Conservation (phyloP, 37 sponge, comb jelly and placozoan genomes). For the Lycopodina hypogea region DNA sequence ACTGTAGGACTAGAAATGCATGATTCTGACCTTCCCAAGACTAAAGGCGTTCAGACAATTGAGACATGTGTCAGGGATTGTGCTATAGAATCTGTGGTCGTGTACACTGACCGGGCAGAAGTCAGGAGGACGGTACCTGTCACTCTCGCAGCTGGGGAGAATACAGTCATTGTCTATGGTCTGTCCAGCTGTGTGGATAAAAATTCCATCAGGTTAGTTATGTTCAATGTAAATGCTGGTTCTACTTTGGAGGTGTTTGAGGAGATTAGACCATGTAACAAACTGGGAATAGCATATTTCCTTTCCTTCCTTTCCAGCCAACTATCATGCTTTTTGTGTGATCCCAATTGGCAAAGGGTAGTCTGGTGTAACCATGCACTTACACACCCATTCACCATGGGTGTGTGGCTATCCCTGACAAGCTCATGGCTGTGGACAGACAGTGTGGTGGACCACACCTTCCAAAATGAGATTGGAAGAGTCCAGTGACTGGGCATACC, state of each 20-base stretch:
- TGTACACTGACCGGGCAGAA: conserved; percentile 57
- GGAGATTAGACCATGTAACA: background rate
- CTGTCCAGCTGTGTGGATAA: conserved; percentile 35
- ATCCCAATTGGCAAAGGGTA: too few relatives aligned
- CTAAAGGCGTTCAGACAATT: conserved; percentile 9
- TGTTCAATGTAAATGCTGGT: too few relatives aligned
- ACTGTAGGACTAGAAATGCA: too few relatives aligned
- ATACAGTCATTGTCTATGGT: conserved; percentile 33
- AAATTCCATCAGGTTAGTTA: conserved; percentile 48
- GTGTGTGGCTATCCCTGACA: too few relatives aligned
- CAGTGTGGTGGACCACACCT: too few relatives aligned
- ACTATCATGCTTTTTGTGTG: background rate
- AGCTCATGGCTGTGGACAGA: too few relatives aligned
- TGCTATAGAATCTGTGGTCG: conserved; percentile 48
- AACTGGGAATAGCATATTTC: background rate
- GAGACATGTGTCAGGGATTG: conserved; percentile 19
- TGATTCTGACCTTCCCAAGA: too few relatives aligned
- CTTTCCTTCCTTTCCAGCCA: background rate
- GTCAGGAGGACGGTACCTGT: conserved; percentile 32
- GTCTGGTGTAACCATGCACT: too few relatives aligned
- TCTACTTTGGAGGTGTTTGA: too few relatives aligned
- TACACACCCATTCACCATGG: too few relatives aligned
- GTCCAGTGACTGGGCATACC: too few relatives aligned
- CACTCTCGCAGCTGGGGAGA: conserved; percentile 42
- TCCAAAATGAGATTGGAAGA: too few relatives aligned